A percentile compares a stretch with the other conserved stretches of the same genome.
phyloP scores from a whole-genome alignment of 2,888 invertebrate species.

The Xestia rhomboidea region DNA sequence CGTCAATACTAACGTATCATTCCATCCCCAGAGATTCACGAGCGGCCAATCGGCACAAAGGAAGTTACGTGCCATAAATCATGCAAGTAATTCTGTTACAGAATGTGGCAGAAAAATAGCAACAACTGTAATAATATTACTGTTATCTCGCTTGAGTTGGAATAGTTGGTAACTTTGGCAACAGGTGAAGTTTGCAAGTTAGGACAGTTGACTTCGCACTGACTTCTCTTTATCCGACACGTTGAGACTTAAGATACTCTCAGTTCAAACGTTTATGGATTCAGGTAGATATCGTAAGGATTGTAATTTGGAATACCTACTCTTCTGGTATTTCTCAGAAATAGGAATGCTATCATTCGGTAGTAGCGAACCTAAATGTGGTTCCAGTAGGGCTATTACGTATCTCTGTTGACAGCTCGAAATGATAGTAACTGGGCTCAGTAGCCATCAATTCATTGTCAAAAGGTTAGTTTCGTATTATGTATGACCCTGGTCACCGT shows the following conservation, averaged over 20 bases:
- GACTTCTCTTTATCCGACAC: slow-evolving; percentile 68
- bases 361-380: not conserved
- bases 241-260: slow-evolving; percentile 62
- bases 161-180: slow-evolving; percentile 73
- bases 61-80: slow-evolving; percentile 53
- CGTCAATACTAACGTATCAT: slow-evolving; percentile 51
- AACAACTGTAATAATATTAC: slow-evolving; percentile 57
- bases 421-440: too few relatives aligned
- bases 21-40: slow-evolving; percentile 41
- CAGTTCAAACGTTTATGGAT: slow-evolving; percentile 33
- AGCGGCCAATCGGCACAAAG: slow-evolving; percentile 51
- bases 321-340: not conserved
- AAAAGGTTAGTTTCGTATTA: too few relatives aligned
- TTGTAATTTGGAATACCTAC: slow-evolving; percentile 11
- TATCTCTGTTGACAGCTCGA: too few relatives aligned
- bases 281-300: slow-evolving; percentile 31
- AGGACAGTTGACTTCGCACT: slow-evolving; percentile 70
- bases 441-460: too few relatives aligned
- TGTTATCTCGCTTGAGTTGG: slow-evolving; percentile 58
- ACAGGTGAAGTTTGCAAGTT: slow-evolving; percentile 80
- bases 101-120: slow-evolving; percentile 56
- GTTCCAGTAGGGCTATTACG: too few relatives aligned
- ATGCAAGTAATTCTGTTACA: slow-evolving; percentile 52
- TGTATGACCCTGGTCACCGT: too few relatives aligned
- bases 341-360: not conserved